A percentile compares a stretch with the other conserved stretches of the same genome.
These are phyloP conservation scores for Agrotis segetum DNA, from an alignment of 2,888 invertebrate species.

Conservation along the genomic window DNA sequence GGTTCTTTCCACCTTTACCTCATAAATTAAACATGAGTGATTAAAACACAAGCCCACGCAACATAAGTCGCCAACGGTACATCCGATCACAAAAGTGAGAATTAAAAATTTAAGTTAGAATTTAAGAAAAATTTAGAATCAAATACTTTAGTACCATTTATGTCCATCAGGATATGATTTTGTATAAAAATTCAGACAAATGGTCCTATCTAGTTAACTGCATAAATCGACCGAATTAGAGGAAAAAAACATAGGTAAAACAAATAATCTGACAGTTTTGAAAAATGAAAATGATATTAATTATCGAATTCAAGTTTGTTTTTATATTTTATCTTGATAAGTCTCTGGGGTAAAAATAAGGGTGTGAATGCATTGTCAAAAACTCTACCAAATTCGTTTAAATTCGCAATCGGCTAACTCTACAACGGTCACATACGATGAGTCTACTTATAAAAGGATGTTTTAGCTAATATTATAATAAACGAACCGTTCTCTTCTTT, in stretches of 20 bases:
- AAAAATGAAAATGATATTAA: too few species aligned
- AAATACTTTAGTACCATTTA: neutral
- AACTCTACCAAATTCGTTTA: neutral
- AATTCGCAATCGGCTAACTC: conserved; percentile 52
- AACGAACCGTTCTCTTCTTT: conserved; percentile 90
- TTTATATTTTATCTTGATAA: neutral
- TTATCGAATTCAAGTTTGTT: neutral
- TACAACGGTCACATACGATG: conserved; percentile 78
- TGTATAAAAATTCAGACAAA: neutral
- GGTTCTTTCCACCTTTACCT: too few species aligned
- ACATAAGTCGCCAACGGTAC: too few species aligned
- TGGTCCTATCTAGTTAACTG: neutral
- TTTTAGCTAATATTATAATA: conserved; percentile 64
- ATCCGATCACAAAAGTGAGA: too few species aligned
- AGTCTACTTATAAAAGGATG: conserved; percentile 71
- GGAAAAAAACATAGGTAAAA: neutral
- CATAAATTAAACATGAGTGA: too few species aligned
- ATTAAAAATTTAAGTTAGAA: too few species aligned
- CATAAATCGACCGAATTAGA: neutral
- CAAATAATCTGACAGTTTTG: neutral
- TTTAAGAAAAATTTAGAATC: neutral
- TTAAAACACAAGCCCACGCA: too few species aligned
- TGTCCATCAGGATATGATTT: neutral
- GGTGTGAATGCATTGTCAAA: neutral
- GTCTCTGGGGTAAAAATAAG: neutral